These are phyloP conservation scores for Dromococcyx pavoninus DNA, from an alignment of 2,797 vertebrate genomes.

Conservation along the genomic window DNA sequence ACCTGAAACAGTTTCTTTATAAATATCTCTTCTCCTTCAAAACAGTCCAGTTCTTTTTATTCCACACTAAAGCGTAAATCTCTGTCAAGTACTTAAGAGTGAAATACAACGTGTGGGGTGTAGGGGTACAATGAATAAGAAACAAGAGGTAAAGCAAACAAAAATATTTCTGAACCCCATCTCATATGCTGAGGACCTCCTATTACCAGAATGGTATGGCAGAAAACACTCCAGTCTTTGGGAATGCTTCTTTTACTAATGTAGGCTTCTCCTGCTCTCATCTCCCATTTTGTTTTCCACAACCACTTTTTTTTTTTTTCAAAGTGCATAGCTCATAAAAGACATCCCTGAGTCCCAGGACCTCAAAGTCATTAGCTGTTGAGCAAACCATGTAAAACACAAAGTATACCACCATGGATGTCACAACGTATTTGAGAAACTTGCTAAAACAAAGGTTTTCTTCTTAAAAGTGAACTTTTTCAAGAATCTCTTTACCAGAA, in stretches of 20 bases:
- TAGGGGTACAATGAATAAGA: not conserved
- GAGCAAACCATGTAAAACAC: not conserved
- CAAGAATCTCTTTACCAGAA: not conserved
- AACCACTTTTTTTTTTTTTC: not conserved
- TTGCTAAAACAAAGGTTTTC: not conserved
- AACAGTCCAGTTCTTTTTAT: not conserved
- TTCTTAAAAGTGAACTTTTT: not conserved
- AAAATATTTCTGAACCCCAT: not conserved
- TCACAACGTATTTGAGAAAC: not conserved
- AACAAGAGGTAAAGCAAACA: not conserved
- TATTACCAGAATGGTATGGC: not conserved
- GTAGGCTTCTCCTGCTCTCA: not conserved
- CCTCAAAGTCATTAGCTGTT: not conserved
- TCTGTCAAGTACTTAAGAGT: not conserved
- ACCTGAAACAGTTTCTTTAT: not conserved
- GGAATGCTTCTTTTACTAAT: not conserved
- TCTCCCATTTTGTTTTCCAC: not conserved
- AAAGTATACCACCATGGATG: not conserved
- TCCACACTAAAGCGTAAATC: not conserved
- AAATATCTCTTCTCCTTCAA: not conserved
- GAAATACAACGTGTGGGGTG: not conserved
- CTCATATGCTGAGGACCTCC: not conserved
- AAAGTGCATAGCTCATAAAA: not conserved
- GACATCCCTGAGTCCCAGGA: accelerated
- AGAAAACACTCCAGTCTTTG: not conserved